These are phyloP conservation scores for Antennarius striatus DNA, from an alignment of 2,113 vertebrate species.

Conservation along the genomic window DNA sequence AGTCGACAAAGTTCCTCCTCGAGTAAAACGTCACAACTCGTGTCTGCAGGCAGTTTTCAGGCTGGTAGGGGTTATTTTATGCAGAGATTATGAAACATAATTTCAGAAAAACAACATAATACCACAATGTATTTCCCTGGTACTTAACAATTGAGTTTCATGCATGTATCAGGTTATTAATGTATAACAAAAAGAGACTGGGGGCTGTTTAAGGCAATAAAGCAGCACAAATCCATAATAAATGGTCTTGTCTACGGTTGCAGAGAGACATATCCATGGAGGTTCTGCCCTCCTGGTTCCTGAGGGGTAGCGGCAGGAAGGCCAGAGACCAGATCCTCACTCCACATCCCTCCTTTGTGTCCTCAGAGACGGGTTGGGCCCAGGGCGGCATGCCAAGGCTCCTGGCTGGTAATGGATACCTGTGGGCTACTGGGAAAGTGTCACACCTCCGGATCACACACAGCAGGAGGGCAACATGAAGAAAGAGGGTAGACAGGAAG, in stretches of 20 bases:
- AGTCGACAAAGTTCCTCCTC: conserved; percentile 10
- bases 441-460: conserved; percentile 67
- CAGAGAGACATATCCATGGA: neutral
- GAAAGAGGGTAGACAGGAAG: conserved; percentile 34
- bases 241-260: too few relatives aligned
- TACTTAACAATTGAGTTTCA: too few relatives aligned
- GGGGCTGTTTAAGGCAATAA: too few relatives aligned
- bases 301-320: neutral
- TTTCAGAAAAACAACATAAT: too few relatives aligned
- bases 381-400: conserved; percentile 34
- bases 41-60: neutral
- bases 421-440: conserved; percentile 71
- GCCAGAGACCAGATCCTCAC: conserved; percentile 23
- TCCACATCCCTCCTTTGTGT: neutral
- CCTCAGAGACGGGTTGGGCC: too few relatives aligned
- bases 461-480: conserved; percentile 10
- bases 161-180: too few relatives aligned
- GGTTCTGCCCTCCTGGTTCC: neutral
- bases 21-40: neutral
- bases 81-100: too few relatives aligned
- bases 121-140: too few relatives aligned
- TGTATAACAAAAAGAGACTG: too few relatives aligned
- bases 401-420: conserved; percentile 63
- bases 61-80: neutral
- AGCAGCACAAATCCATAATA: too few relatives aligned